Percentiles rank a stretch among this genome's conserved stretches.
These are phyloP conservation scores for Mormyrus proboscirostris DNA, from an alignment of 2,797 vertebrate genomes.

Conservation along the genomic window DNA sequence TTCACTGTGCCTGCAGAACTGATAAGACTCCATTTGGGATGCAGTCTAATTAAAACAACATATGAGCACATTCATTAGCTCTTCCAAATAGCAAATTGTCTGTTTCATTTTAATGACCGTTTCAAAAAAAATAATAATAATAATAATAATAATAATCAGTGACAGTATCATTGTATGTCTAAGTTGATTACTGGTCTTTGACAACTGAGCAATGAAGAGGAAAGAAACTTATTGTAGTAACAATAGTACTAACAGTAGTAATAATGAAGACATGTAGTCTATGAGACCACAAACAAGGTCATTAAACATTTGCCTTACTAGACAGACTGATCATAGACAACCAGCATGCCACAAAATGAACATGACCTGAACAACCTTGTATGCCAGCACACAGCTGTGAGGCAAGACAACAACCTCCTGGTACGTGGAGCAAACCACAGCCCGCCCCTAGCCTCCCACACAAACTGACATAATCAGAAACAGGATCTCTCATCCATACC, in stretches of 20 bases:
- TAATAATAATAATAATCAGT: not conserved
- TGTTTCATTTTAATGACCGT: slow-evolving; percentile 11
- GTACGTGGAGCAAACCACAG: not conserved
- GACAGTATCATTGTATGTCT: not conserved
- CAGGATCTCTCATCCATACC: not conserved
- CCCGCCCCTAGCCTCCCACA: not conserved
- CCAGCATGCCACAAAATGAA: not conserved
- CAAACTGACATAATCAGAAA: not conserved
- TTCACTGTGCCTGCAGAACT: not conserved
- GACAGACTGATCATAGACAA: not conserved
- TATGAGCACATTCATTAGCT: not conserved
- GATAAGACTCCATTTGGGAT: slow-evolving; percentile 1
- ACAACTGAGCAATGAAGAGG: not conserved
- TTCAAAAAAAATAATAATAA: not conserved
- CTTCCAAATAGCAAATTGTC: not conserved
- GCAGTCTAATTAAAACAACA: slow-evolving; percentile 12
- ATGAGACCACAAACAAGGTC: not conserved
- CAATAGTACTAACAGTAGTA: not conserved
- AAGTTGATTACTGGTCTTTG: not conserved
- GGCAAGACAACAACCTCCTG: not conserved
- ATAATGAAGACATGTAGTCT: not conserved
- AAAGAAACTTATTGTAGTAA: not conserved
- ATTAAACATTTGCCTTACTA: not conserved
- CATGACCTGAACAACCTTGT: not conserved
- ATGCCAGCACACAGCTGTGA: not conserved